phyloP scores from a whole-genome alignment of 2,888 invertebrate genomes.

The Keiferia lycopersicella region DNA sequence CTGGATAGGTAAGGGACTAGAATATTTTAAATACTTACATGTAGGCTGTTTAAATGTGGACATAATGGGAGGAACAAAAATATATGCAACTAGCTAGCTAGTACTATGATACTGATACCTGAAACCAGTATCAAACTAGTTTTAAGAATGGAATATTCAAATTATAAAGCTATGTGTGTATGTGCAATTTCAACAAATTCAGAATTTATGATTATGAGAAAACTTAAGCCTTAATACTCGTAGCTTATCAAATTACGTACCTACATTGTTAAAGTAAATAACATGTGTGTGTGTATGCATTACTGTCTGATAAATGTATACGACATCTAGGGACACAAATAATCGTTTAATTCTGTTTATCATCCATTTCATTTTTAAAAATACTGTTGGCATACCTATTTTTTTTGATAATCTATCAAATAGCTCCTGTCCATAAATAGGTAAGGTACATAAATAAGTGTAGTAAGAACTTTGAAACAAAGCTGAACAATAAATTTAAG shows the following conservation, averaged over 20 bases:
- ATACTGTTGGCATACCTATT: too few species aligned
- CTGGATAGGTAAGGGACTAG: constrained; percentile 27
- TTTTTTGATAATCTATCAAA: too few species aligned
- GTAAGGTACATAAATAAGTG: background rate
- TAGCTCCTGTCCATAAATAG: background rate
- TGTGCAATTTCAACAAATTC: background rate
- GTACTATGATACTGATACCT: background rate
- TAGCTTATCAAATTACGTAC: too few species aligned
- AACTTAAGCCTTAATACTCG: background rate
- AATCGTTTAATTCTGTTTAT: too few species aligned
- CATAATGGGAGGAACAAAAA: constrained; percentile 1
- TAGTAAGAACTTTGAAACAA: background rate
- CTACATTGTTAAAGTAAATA: too few species aligned
- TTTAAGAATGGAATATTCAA: too few species aligned
- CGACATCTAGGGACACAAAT: too few species aligned
- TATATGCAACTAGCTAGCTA: background rate
- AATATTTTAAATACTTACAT: background rate
- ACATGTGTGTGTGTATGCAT: too few species aligned
- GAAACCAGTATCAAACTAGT: background rate
- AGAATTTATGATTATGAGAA: background rate
- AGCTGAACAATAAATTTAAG: background rate
- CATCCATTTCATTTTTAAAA: too few species aligned
- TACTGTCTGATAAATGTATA: too few species aligned
- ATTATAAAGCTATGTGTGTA: too few species aligned
- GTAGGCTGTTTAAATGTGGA: background rate